Conservation (phyloP, 2,797 vertebrate species). For the Mormyrops attenuatus region DNA sequence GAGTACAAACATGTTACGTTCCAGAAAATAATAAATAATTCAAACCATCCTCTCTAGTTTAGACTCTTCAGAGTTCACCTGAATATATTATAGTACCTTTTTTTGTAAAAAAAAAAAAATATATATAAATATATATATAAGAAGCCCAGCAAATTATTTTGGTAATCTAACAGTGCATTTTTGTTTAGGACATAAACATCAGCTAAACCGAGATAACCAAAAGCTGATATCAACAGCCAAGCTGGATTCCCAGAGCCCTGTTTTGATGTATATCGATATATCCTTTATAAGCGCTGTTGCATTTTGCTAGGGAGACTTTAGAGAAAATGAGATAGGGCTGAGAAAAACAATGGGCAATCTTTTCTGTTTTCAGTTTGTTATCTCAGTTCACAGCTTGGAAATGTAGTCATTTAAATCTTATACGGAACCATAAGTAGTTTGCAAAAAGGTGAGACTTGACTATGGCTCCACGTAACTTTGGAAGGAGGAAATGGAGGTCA, state of each 20-base stretch:
- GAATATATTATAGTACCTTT: not conserved
- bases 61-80: not conserved
- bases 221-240: not conserved
- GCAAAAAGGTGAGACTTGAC: not conserved
- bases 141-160: not conserved
- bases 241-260: not conserved
- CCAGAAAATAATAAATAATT: not conserved
- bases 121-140: too few relatives aligned
- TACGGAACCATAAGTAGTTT: not conserved
- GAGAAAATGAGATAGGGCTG: not conserved
- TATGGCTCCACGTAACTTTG: not conserved
- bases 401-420: constrained; percentile 14
- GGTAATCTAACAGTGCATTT: not conserved
- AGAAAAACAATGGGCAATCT: constrained; percentile 14
- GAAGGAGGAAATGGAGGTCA: not conserved
- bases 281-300: not conserved
- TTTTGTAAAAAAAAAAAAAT: not conserved
- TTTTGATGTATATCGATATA: not conserved
- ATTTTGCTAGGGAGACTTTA: constrained; percentile 9
- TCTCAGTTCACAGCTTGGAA: not conserved
- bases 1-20: not conserved
- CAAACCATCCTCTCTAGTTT: not conserved
- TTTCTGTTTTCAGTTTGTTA: not conserved
- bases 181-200: not conserved
- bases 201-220: not conserved